These are phyloP conservation scores for Cariama cristata DNA, from an alignment of 2,113 vertebrate species.

Conservation along the genomic window DNA sequence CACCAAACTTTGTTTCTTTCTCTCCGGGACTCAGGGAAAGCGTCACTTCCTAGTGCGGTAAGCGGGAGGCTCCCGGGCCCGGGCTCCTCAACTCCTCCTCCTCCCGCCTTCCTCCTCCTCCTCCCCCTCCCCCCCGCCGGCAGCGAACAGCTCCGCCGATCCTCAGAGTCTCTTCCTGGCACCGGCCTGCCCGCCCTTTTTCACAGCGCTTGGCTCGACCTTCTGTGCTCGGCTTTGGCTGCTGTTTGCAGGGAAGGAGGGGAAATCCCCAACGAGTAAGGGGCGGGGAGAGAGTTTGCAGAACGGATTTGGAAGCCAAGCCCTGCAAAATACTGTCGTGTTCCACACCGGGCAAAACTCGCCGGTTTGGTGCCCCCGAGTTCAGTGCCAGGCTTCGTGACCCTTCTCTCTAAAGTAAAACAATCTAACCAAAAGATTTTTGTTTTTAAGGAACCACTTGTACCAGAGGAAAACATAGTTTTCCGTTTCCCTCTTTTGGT, in stretches of 20 bases:
- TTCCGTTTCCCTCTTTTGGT: neutral
- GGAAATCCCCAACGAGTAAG: neutral
- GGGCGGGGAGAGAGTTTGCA: neutral
- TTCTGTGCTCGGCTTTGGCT: neutral
- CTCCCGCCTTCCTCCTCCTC: neutral
- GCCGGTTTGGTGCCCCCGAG: neutral
- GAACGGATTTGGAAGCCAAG: neutral
- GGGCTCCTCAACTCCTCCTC: slow-evolving; percentile 63
- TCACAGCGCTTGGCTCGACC: neutral
- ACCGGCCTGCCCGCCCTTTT: neutral
- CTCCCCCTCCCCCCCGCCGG: neutral
- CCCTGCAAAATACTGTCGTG: neutral
- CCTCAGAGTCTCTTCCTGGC: neutral
- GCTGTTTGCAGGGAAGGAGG: neutral
- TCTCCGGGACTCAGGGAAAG: slow-evolving; percentile 72
- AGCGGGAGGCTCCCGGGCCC: slow-evolving; percentile 53
- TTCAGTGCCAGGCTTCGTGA: neutral
- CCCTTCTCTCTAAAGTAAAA: neutral
- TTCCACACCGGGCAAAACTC: neutral
- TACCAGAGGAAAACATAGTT: neutral
- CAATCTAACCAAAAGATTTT: neutral
- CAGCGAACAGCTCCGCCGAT: neutral
- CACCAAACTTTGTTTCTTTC: slow-evolving; percentile 75
- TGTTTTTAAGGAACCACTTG: neutral
- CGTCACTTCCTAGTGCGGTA: slow-evolving; percentile 82